Conservation (phyloP, 1,140 invertebrate genomes). For the Drosophila biarmipes region DNA sequence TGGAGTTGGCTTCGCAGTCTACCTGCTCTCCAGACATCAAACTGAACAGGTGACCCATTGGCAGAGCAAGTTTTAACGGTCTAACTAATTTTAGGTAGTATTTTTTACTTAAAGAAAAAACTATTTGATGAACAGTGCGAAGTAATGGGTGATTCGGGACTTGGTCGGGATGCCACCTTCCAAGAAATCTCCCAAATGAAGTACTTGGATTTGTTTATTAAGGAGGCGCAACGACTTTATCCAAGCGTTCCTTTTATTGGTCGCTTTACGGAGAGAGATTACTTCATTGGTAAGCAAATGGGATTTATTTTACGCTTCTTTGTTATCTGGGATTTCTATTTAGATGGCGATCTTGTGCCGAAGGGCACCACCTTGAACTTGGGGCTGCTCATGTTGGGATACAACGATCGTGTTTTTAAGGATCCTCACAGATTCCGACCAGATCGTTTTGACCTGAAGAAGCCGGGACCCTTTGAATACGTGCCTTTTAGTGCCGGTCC, state of each 20-base stretch:
- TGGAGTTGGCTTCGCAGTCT: constrained; percentile 78
- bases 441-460: constrained; percentile 88
- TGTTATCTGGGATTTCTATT: not conserved
- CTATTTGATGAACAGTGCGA: constrained; percentile 85
- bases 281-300: constrained; percentile 56
- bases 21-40: constrained; percentile 72
- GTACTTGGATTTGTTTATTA: constrained; percentile 88
- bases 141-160: constrained; percentile 84
- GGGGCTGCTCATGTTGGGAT: constrained; percentile 56
- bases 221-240: constrained; percentile 87
- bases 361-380: constrained; percentile 62
- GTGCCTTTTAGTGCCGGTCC: constrained; percentile 86
- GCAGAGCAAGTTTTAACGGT: not conserved
- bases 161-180: constrained; percentile 84
- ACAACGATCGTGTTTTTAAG: constrained; percentile 86
- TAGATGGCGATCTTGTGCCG: constrained; percentile 65
- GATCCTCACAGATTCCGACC: constrained; percentile 91
- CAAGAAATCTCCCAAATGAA: constrained; percentile 88
- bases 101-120: constrained; percentile 81
- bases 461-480: constrained; percentile 85
- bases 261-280: constrained; percentile 80
- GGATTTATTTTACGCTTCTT: too few species aligned
- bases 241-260: constrained; percentile 89
- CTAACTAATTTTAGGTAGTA: not conserved
- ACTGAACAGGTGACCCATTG: constrained; percentile 70